Evolutionary conservation across 2,888 invertebrate species (phyloP), one percentile per base, ranked within the genome.

Genomic region (Meta bourneti): DNA sequence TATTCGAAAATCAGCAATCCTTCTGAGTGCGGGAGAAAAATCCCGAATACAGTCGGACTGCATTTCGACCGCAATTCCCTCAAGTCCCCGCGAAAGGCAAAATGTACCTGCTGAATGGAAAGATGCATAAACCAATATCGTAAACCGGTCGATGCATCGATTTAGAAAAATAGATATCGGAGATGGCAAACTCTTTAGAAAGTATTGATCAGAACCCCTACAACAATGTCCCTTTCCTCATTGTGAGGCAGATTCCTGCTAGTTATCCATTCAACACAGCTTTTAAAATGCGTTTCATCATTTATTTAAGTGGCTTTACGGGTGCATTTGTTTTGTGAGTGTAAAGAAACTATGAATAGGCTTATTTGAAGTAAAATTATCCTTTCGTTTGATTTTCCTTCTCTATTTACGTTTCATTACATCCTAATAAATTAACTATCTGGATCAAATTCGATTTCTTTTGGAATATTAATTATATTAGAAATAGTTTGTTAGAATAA

Each of bases 61-160:
- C 34, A 34, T 34, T 34, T 34, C 34, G 34, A 34, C 34, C 34
- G 34, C 34, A 34, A 34, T 34, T 34, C 34, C 34, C 34, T 34
- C 34, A 34, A 34, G 34, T 34, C 34, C 34, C 34, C 4, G 34
- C 34, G 34, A 34, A 61, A 61, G n/a, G 51, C 49, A 77, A 77
- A 77, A 77, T 51, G 77, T 77, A 77, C 77, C 77, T 77, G 82
- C n/a, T n/a, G 70, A 69, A 34, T 51, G 82, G 19, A 51, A 71
- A 19, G 49, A 20, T 69, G 82, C 82, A 82, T 34, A 81, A 71
- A 71, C 82, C 82, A 19, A 82, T 82, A 82, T 82, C 82, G 70
- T 70, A 80, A 80, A 69, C 80, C 69, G 48, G 19, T 70, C 69
- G 49, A 82, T 82, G 49, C 70, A 82, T 82, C 51, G 80, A 71